Evolutionary conservation across 2,888 invertebrate genomes (phyloP).

Genomic region (Oxystoma pomonae): DNA sequence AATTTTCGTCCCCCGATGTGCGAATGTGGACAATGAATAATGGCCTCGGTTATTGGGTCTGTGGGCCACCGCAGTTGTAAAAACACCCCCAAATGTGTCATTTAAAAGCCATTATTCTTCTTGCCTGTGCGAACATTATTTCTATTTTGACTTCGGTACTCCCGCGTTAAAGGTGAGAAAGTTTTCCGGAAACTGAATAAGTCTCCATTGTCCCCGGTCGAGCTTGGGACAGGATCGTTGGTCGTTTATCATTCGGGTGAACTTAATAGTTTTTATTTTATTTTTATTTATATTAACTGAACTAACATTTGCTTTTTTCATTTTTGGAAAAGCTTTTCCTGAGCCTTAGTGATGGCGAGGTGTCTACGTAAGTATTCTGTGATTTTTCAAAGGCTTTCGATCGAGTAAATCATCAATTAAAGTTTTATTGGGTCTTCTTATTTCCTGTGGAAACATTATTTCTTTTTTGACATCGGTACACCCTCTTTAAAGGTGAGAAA

Average conservation of each 20-base stretch:
- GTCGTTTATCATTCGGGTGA: neutral
- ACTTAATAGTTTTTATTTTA: too few relatives aligned
- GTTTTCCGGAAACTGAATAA: constrained; percentile 19
- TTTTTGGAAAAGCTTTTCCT: too few relatives aligned
- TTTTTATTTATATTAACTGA: too few relatives aligned
- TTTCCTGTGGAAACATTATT: constrained; percentile 19
- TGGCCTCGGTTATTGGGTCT: constrained; percentile 19
- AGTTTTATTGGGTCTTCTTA: too few relatives aligned
- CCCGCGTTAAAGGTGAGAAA: constrained; percentile 20
- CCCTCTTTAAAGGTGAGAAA: constrained; percentile 20
- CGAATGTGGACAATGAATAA: neutral
- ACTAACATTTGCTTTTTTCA: too few relatives aligned
- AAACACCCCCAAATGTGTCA: constrained; percentile 29
- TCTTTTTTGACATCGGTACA: constrained; percentile 26
- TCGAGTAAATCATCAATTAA: too few relatives aligned
- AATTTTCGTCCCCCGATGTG: too few relatives aligned
- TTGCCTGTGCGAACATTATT: constrained; percentile 18
- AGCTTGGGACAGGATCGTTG: neutral
- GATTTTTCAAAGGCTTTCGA: too few relatives aligned
- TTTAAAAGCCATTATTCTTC: constrained; percentile 31
- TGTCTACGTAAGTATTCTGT: too few relatives aligned
- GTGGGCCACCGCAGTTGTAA: constrained; percentile 31
- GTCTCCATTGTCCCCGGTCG: neutral
- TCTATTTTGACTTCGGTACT: constrained; percentile 27
- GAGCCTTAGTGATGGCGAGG: too few relatives aligned